Evolutionary conservation across 2,113 vertebrate species (phyloP).

Genomic region (Aptenodytes forsteri): DNA sequence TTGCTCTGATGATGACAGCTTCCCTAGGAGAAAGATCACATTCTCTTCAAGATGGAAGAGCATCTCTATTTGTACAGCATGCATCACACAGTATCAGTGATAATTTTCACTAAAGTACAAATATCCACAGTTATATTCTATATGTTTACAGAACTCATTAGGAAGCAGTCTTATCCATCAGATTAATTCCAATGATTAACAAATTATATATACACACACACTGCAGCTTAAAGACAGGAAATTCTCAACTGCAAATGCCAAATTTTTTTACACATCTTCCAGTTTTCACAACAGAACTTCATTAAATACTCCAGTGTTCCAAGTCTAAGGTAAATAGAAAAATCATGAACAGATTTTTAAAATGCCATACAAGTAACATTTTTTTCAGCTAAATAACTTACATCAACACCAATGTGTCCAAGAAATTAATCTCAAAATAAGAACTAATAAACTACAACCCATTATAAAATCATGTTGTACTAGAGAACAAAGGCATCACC

Average conservation of each 20-base stretch:
- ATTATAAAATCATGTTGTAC: background rate
- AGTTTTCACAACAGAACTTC: background rate
- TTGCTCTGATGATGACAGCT: background rate
- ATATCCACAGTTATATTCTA: background rate
- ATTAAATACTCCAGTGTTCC: background rate
- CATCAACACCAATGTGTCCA: background rate
- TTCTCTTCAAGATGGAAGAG: background rate
- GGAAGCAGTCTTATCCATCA: background rate
- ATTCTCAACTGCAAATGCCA: background rate
- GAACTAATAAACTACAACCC: background rate
- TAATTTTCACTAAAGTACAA: background rate
- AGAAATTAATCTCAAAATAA: background rate
- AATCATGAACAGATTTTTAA: background rate
- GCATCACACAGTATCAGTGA: background rate
- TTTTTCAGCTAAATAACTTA: background rate
- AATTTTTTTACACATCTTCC: background rate
- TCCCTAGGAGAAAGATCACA: background rate
- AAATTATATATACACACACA: background rate
- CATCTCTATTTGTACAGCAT: background rate
- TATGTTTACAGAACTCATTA: background rate
- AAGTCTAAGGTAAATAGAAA: background rate
- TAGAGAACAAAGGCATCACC: background rate
- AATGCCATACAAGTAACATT: background rate
- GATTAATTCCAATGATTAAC: background rate
- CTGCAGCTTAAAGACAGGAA: background rate